These are phyloP conservation scores for Achatina immaculata DNA, from an alignment of 1,140 invertebrate species.

Conservation along the genomic window DNA sequence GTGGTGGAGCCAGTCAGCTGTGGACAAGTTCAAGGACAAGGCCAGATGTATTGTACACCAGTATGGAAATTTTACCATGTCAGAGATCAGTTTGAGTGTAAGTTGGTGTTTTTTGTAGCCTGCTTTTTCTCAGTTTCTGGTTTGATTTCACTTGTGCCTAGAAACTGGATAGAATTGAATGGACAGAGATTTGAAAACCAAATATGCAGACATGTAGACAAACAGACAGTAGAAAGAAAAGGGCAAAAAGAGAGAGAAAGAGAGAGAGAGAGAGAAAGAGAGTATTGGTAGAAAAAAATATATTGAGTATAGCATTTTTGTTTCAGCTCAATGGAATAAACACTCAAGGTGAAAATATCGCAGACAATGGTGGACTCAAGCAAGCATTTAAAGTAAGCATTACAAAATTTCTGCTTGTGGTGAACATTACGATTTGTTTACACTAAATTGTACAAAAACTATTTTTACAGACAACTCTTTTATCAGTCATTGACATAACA, in stretches of 20 bases:
- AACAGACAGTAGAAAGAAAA: no score
- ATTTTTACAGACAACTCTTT: not conserved
- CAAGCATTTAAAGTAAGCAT: conserved; percentile 74
- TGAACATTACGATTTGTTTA: not conserved
- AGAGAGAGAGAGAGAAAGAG: no score
- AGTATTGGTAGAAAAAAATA: no score
- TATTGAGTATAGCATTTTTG: no score
- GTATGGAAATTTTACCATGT: conserved; percentile 85
- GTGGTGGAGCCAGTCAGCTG: conserved; percentile 97
- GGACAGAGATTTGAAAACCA: no score
- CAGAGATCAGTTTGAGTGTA: conserved; percentile 80
- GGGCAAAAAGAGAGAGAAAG: no score
- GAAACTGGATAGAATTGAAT: no score
- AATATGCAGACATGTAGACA: no score
- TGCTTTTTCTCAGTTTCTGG: not conserved
- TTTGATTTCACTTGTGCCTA: no score
- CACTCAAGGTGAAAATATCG: conserved; percentile 80
- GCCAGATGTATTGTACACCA: conserved; percentile 96
- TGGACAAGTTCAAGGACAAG: conserved; percentile 86
- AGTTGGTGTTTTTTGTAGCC: not conserved
- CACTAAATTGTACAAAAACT: not conserved
- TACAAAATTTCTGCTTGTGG: not conserved
- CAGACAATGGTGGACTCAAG: conserved; percentile 78
- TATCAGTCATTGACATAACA: no score
- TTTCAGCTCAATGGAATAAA: conserved; percentile 78